Base-by-base conservation (phyloP, 1,140 invertebrate genomes). In the Trissolcus basalis region DNA sequence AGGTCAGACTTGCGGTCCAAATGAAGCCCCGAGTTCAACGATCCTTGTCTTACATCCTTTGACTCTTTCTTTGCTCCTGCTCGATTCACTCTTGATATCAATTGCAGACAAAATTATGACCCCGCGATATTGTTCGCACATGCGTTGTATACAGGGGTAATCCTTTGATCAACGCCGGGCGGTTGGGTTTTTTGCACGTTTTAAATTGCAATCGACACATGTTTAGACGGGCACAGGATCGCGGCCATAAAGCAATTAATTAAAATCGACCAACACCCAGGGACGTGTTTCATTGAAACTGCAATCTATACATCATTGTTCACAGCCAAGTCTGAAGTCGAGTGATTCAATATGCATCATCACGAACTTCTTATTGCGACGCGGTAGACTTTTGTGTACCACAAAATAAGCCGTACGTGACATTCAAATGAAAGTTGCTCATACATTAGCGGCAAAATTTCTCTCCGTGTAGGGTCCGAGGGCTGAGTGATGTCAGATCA, bases 61-160 rank as follows among this genome's bases (percentile, higher is more conserved):
- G 67, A 55, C 35, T 59, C n/a, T 33, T 50, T 35, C 53, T 58
- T 67, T 19, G 10, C 45, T 10, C 19, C 16, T 36, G 11, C 36
- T 13, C 44, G 54, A 70, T 80, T 78, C 73, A 75, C 58, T 47
- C 54, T 63, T 54, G 48, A 78, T 78, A 69, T 78, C 73, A 55
- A 73, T 78, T 59, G 72, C 59, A 51, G 61, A 69, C 73, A 63
- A 68, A 77, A 79, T 76, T 69, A 70, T 58, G 59, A 58, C 67
- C 67, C 59, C 64, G 19, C 70, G 54, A 68, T 59, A 60, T 61
- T 43, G 68, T 73, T 75, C 71, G 63, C 75, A 77, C 68, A 59
- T 64, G 59, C 59, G 33, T 65, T 64, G 9, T 53, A 63, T 67
- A 11, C 33, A 41, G 35, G 36, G 51, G 60, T 74, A 44, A 58